Evolutionary conservation across 2,113 vertebrate species (phyloP), one percentile per base, ranked within the genome.

Genomic region (Python bivittatus): DNA sequence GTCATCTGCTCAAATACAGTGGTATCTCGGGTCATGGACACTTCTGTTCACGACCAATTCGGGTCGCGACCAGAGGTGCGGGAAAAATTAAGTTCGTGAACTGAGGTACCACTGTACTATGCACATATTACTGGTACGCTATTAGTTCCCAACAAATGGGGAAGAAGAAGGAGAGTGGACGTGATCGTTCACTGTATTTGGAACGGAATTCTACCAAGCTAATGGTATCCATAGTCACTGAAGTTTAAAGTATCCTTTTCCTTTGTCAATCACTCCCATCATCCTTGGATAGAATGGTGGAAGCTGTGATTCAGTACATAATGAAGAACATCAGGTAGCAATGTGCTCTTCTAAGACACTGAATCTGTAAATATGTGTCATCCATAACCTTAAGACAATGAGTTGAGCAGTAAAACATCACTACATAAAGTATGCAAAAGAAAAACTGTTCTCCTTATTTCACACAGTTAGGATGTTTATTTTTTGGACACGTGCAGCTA

Each of bases 1-100:
- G n/a, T n/a, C 96, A 97, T 97, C 97, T 98, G 97, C 95, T 96
- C 96, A 93, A 96, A 95, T 95, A n/a, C n/a, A n/a, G n/a, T n/a
- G n/a, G n/a, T n/a, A n/a, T n/a, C n/a, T n/a, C n/a, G n/a, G n/a
- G n/a, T n/a, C n/a, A n/a, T n/a, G n/a, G n/a, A n/a, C n/a, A n/a
- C n/a, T n/a, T n/a, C n/a, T n/a, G n/a, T n/a, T n/a, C n/a, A n/a
- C n/a, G n/a, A n/a, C n/a, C n/a, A n/a, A n/a, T n/a, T n/a, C n/a
- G n/a, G n/a, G n/a, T n/a, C n/a, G n/a, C n/a, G n/a, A n/a, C n/a
- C n/a, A n/a, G n/a, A n/a, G n/a, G n/a, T n/a, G n/a, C n/a, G n/a
- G n/a, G n/a, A n/a, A n/a, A n/a, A n/a, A n/a, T n/a, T n/a, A n/a
- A n/a, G n/a, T n/a, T n/a, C n/a, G n/a, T n/a, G n/a, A n/a, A n/a